These are phyloP conservation scores for Drosophila sp. DNA, from an alignment of 1,140 invertebrate genomes.

Conservation along the genomic window DNA sequence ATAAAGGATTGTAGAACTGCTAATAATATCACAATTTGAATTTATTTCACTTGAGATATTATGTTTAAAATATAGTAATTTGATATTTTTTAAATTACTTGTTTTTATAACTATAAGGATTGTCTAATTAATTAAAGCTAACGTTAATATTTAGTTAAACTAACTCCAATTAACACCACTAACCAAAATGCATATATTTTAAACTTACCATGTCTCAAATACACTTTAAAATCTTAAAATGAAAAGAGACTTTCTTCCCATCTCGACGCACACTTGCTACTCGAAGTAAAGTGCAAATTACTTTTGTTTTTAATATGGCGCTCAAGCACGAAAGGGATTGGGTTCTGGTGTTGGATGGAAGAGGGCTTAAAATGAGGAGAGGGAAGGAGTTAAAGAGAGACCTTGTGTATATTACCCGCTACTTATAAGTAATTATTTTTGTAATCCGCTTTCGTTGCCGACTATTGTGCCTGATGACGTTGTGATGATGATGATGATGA, in stretches of 20 bases:
- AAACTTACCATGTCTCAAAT: neutral
- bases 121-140: no score
- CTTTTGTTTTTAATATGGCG: conserved; percentile 56
- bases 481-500: conserved; percentile 7
- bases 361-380: neutral
- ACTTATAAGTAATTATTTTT: conserved; percentile 84
- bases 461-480: conserved; percentile 40
- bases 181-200: neutral
- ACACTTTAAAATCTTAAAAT: conserved; percentile 2
- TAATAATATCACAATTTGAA: no score
- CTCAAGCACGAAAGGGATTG: neutral
- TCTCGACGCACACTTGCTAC: neutral
- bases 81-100: no score
- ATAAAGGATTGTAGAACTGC: no score
- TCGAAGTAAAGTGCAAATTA: conserved; percentile 44
- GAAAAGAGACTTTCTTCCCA: neutral
- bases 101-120: no score
- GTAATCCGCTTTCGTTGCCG: conserved; percentile 77
- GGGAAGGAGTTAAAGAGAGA: neutral
- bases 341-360: conserved; percentile 1
- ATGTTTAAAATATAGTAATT: no score
- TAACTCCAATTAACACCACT: neutral
- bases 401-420: conserved; percentile 64
- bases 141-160: no score
- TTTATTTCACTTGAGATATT: no score